These are phyloP conservation scores for Ammodytes marinus DNA, from an alignment of 2,113 vertebrate species.

Conservation along the genomic window DNA sequence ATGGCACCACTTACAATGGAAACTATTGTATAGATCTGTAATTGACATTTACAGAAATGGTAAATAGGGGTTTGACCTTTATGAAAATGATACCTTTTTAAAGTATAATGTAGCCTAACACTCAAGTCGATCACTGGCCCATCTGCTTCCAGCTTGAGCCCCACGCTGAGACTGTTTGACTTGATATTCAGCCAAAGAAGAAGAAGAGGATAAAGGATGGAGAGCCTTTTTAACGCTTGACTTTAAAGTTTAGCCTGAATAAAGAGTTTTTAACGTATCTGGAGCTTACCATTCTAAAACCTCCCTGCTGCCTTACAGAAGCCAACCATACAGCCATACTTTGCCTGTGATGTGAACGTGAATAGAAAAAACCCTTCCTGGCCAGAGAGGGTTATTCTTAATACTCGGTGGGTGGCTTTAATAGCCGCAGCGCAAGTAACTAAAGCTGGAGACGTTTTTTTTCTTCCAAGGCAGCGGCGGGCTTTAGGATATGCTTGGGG, in stretches of 20 bases:
- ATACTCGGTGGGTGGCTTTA: conserved; percentile 51
- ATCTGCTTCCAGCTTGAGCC: background rate
- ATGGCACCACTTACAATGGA: background rate
- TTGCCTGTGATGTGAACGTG: conserved; percentile 13
- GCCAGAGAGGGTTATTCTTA: conserved; percentile 40
- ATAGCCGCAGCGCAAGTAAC: conserved; percentile 46
- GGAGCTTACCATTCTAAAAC: conserved; percentile 29
- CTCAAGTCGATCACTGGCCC: background rate
- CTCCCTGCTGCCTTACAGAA: background rate
- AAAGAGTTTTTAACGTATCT: conserved; percentile 9
- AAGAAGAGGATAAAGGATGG: background rate
- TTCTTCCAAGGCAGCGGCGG: conserved; percentile 32
- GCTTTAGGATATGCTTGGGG: conserved; percentile 30
- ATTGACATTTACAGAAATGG: background rate
- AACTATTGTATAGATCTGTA: background rate
- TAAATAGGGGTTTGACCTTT: background rate
- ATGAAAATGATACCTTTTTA: background rate
- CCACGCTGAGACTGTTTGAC: background rate
- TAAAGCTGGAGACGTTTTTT: conserved; percentile 38
- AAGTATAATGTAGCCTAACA: background rate
- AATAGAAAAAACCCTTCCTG: conserved; percentile 43
- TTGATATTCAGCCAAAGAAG: conserved; percentile 12
- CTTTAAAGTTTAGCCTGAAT: conserved; percentile 20
- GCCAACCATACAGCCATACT: background rate
- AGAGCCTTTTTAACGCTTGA: conserved; percentile 8